Conservation (phyloP, 2,888 invertebrate species). For the Eristalis pertinax region DNA sequence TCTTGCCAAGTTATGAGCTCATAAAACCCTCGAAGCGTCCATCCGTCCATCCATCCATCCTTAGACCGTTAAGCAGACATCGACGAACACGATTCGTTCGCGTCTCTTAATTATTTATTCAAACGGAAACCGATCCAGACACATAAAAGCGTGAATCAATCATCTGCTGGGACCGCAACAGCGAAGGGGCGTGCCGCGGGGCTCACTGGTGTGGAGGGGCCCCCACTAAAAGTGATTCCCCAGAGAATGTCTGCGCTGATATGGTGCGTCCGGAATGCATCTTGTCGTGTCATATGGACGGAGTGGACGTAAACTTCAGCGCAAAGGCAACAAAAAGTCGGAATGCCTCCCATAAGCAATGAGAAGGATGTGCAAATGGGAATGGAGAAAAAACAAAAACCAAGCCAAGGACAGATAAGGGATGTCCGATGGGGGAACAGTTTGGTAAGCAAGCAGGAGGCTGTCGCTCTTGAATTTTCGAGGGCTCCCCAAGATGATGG, state of each 20-base stretch:
- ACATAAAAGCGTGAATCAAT: constrained; percentile 71
- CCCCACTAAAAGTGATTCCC: constrained; percentile 52
- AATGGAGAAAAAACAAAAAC: neutral
- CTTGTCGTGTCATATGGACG: constrained; percentile 68
- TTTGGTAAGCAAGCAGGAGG: neutral
- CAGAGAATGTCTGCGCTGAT: constrained; percentile 10
- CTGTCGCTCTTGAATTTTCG: neutral
- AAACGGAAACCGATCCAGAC: constrained; percentile 72
- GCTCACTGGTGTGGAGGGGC: constrained; percentile 4
- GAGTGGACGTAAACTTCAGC: neutral
- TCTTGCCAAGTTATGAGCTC: constrained; percentile 53
- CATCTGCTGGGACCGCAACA: constrained; percentile 48
- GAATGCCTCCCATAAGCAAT: constrained; percentile 13
- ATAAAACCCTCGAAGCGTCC: constrained; percentile 59
- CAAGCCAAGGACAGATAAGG: constrained; percentile 36
- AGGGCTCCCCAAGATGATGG: too few species aligned
- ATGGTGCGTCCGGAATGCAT: constrained; percentile 53
- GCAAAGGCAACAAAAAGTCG: constrained; percentile 3
- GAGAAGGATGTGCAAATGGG: neutral
- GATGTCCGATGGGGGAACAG: neutral
- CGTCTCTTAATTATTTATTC: constrained; percentile 72
- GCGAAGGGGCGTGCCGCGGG: neutral
- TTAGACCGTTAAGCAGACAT: constrained; percentile 69
- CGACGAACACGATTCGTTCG: constrained; percentile 54
- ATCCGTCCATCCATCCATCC: constrained; percentile 1